phyloP scores from a whole-genome alignment of 2,888 invertebrate species.

The Euzetes globulus region DNA sequence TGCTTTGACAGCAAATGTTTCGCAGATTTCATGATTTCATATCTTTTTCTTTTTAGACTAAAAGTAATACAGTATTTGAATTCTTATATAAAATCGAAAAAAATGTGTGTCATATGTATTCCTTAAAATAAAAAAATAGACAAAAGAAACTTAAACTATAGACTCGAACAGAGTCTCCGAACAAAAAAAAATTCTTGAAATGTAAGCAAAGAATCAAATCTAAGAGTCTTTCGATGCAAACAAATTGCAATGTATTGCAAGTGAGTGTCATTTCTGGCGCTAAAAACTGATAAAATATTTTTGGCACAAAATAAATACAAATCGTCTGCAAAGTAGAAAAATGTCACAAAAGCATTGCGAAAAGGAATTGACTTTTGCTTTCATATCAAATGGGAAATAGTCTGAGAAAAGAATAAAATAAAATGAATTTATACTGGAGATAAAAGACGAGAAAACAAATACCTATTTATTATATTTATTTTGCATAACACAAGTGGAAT shows the following conservation, averaged over 20 bases:
- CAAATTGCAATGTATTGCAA: background rate
- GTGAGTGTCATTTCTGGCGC: conserved; percentile 10
- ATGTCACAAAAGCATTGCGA: background rate
- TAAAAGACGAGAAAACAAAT: background rate
- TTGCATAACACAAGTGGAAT: background rate
- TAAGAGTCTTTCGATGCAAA: background rate
- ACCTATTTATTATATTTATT: background rate
- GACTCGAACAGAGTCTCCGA: background rate
- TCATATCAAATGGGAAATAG: background rate
- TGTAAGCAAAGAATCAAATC: too few relatives aligned
- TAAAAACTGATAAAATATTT: background rate
- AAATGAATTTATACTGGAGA: background rate
- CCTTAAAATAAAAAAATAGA: conserved; percentile 5
- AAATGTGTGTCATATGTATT: background rate
- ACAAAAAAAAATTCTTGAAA: background rate
- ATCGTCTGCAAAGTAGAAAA: background rate
- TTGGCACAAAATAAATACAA: background rate
- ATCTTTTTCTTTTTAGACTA: background rate
- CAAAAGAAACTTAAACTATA: background rate
- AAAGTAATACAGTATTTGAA: background rate
- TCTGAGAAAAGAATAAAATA: background rate
- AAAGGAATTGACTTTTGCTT: background rate
- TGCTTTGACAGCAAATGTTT: background rate
- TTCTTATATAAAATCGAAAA: too few relatives aligned
- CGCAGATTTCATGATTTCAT: background rate